Evolutionary conservation across 2,888 invertebrate species (phyloP).

Genomic region (Machimus rusticus): DNA sequence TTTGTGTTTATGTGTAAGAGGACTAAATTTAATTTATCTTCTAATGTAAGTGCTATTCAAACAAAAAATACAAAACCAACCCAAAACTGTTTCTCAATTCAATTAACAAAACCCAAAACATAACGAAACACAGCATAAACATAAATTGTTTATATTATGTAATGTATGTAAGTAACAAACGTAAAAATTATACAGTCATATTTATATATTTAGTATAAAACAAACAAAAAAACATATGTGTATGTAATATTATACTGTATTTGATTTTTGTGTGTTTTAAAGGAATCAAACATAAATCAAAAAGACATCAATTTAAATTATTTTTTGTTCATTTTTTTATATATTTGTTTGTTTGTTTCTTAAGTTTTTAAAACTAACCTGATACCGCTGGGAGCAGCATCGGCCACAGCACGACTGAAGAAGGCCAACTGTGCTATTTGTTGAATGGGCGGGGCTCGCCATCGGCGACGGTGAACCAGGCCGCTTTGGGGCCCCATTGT

Average conservation of each 20-base stretch:
- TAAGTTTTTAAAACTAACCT: conserved; percentile 65
- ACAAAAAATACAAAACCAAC: not conserved
- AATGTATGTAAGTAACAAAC: not conserved
- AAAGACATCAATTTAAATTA: not conserved
- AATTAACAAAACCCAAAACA: not conserved
- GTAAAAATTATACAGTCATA: not conserved
- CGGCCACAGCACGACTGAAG: conserved; percentile 84
- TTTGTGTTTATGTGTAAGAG: not conserved
- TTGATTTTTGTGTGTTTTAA: too few relatives aligned
- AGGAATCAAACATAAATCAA: too few relatives aligned
- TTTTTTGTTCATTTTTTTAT: not conserved
- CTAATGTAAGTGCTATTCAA: not conserved
- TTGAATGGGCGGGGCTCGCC: conserved; percentile 86
- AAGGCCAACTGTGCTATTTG: conserved; percentile 73
- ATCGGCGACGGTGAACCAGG: conserved; percentile 88
- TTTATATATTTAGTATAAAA: not conserved
- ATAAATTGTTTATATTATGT: not conserved
- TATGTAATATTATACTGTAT: not conserved
- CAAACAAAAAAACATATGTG: not conserved
- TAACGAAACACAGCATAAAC: not conserved
- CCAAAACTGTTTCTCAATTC: not conserved
- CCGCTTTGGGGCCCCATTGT: conserved; percentile 91
- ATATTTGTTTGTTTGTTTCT: not conserved
- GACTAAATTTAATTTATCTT: not conserved
- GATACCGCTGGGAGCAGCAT: conserved; percentile 88